These are phyloP conservation scores for Symphodus melops DNA, from an alignment of 2,113 vertebrate genomes.

Conservation along the genomic window DNA sequence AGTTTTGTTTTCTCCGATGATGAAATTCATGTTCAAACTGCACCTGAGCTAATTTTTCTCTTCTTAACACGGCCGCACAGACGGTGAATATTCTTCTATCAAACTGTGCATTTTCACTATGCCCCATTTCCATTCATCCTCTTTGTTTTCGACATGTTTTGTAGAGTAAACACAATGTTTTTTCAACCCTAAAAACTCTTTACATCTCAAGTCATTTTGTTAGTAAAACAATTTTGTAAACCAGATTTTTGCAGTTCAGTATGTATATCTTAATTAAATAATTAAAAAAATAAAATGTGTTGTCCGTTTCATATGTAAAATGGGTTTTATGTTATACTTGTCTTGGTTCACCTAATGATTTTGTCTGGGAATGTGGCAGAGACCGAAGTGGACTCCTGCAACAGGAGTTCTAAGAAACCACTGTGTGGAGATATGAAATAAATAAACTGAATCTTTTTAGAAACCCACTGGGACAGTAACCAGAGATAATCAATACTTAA, in stretches of 20 bases:
- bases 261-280: conserved; percentile 83
- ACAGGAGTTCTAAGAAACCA: too few relatives aligned
- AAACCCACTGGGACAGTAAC: too few relatives aligned
- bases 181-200: conserved; percentile 54
- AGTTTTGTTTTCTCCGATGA: conserved; percentile 26
- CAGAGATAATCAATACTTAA: neutral
- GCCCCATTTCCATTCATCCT: conserved; percentile 17
- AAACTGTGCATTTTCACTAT: conserved; percentile 34
- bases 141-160: conserved; percentile 45
- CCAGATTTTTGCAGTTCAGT: conserved; percentile 84
- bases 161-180: conserved; percentile 43
- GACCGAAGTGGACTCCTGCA: too few relatives aligned
- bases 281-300: conserved; percentile 21
- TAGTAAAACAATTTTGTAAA: conserved; percentile 84
- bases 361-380: neutral
- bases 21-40: conserved; percentile 19
- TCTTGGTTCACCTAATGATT: neutral
- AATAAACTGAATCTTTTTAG: neutral
- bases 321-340: too few relatives aligned
- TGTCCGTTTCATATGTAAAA: conserved; percentile 7
- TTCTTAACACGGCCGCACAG: conserved; percentile 27
- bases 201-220: conserved; percentile 77
- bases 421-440: too few relatives aligned
- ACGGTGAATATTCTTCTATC: conserved; percentile 28
- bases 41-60: conserved; percentile 35